Evolutionary conservation across 1,140 invertebrate genomes (phyloP), one percentile per base, ranked within the genome.

Genomic region (Drosophila kikkawai): DNA sequence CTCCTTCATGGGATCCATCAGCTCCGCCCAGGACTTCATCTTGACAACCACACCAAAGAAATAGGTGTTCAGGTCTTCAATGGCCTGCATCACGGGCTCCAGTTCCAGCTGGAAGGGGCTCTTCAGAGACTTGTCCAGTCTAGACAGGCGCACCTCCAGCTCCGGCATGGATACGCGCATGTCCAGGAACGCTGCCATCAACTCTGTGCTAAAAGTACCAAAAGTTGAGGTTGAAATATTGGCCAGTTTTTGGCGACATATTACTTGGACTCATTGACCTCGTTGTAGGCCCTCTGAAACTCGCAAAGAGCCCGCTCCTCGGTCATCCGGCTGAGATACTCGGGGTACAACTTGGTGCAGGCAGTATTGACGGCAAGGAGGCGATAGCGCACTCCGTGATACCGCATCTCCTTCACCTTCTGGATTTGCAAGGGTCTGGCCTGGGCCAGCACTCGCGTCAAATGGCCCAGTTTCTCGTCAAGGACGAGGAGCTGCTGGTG

Each of bases 1-100:
- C 65, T 90, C 81, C 50, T 90, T 65, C 26, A 42, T 77, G 17
- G 82, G 78, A 15, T 90, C 85, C 26, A 90, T 79, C 2, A 90
- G 58, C 22, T 90, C 78, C 8, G 85, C 78, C 85, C 85, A 90
- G 2, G 75, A 73, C 19, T 74, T 80, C 0, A 76, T 42, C 26
- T 90, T 90, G 9, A 80, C 59, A 4, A 41, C 47, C 5, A 90
- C 75, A 3, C 82, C 86, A 74, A 74, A 90, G 22, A 82, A 90
- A 42, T 79, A 90, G 12, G 69, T 66, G 48, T 84, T 71, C 0
- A 90, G 47, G 58, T 91, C 50, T n/a, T 73, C 75, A 17, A 90
- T 69, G 1, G 63, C 81, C 37, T 74, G 55, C 19, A 90, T 11
- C 8, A 82, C 75, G 0, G 26, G 60, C n/a, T 60, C 61, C 5